phyloP scores from a whole-genome alignment of 2,113 vertebrate species.

The Pungitius pungitius region DNA sequence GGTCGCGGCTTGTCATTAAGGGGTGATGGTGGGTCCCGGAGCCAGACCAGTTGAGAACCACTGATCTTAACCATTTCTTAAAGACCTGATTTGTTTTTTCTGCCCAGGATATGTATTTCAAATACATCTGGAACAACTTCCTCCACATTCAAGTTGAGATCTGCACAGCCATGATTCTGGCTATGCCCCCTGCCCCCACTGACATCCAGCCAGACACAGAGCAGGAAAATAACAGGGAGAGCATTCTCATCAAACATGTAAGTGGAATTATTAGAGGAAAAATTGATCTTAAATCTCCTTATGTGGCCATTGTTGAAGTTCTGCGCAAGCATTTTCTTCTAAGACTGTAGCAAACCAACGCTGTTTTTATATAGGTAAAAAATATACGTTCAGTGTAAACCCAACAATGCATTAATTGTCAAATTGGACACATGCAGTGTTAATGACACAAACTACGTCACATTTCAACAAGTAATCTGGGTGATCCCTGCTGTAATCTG shows the following conservation, averaged over 20 bases:
- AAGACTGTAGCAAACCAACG: neutral
- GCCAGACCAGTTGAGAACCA: too few relatives aligned
- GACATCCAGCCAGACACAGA: slow-evolving; percentile 82
- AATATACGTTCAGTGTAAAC: neutral
- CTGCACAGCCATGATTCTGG: slow-evolving; percentile 95
- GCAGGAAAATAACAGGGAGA: slow-evolving; percentile 83
- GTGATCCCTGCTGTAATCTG: neutral
- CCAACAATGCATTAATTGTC: neutral
- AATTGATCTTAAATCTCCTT: neutral
- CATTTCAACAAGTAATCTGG: neutral
- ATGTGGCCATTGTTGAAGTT: neutral
- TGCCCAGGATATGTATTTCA: slow-evolving; percentile 97
- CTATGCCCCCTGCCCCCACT: slow-evolving; percentile 86
- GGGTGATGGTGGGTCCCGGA: too few relatives aligned
- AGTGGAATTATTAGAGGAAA: slow-evolving; percentile 54
- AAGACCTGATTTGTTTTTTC: slow-evolving; percentile 41
- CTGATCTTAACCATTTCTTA: neutral
- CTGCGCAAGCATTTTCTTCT: neutral
- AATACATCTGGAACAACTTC: slow-evolving; percentile 99
- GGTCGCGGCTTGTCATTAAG: too few relatives aligned
- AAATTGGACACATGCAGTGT: neutral
- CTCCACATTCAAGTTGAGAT: slow-evolving; percentile 98
- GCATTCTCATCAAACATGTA: slow-evolving; percentile 93
- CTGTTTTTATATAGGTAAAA: neutral
- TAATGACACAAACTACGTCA: neutral